Percentiles rank a stretch among this genome's conserved stretches.
Conservation (phyloP, 2,888 invertebrate genomes). For the Venustoraphidia nigricollis region DNA sequence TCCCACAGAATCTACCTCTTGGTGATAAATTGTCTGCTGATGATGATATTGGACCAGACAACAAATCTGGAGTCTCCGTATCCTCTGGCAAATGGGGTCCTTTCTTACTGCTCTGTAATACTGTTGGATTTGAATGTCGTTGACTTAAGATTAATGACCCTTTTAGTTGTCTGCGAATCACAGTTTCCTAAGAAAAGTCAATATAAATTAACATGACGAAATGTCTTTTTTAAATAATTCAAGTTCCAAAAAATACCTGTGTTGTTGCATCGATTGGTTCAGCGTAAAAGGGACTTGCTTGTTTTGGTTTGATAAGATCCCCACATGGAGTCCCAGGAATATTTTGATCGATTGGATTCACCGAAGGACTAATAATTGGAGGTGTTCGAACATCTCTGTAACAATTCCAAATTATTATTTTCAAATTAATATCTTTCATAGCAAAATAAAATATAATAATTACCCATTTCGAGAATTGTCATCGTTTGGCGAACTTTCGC, state of each 20-base stretch:
- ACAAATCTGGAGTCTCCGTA: conserved; percentile 2
- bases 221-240: not conserved
- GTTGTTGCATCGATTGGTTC: conserved; percentile 76
- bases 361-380: too few relatives aligned
- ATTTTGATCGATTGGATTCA: too few relatives aligned
- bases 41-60: conserved; percentile 35
- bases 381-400: too few relatives aligned
- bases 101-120: conserved; percentile 19
- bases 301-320: conserved; percentile 33
- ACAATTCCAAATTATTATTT: too few relatives aligned
- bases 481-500: conserved; percentile 16
- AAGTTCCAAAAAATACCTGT: conserved; percentile 24
- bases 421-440: too few relatives aligned
- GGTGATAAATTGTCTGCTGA: conserved; percentile 50
- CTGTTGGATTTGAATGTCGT: conserved; percentile 32
- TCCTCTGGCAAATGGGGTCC: conserved; percentile 2
- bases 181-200: not conserved
- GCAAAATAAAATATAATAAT: too few relatives aligned
- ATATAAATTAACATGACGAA: too few relatives aligned
- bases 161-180: conserved; percentile 1
- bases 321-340: too few relatives aligned
- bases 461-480: too few relatives aligned
- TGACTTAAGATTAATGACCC: conserved; percentile 14
- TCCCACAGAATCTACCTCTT: conserved; percentile 21
- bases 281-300: conserved; percentile 77